Conservation (phyloP, 92 coral and sea anemone species). For the Pocillopora grandis region DNA sequence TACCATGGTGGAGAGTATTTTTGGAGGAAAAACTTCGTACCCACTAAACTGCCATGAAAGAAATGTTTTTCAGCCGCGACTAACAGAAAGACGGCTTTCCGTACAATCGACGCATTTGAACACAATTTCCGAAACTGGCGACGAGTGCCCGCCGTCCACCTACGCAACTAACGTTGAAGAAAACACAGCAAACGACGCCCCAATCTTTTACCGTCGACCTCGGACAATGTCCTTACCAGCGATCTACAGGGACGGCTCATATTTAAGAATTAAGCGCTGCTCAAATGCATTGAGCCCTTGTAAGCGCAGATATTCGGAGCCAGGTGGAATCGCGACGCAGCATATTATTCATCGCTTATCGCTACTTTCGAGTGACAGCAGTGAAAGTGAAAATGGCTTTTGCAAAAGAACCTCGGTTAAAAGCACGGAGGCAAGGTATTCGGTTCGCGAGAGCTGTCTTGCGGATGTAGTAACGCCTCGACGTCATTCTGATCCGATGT, state of each 20-base stretch:
- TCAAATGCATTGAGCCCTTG: slow-evolving; percentile 18
- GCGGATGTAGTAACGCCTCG: slow-evolving; percentile 17
- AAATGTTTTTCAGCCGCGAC: slow-evolving; percentile 25
- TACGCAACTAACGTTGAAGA: background rate
- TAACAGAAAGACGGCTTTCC: slow-evolving; percentile 35
- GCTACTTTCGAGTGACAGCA: slow-evolving; percentile 20
- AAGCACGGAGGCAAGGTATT: background rate
- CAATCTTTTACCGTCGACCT: slow-evolving; percentile 35
- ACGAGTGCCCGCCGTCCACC: background rate
- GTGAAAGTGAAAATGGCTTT: slow-evolving; percentile 32
- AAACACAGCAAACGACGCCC: slow-evolving; percentile 7
- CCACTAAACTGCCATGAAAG: slow-evolving; percentile 23
- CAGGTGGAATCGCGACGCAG: slow-evolving; percentile 39
- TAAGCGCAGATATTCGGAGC: slow-evolving; percentile 60
- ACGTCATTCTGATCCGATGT: slow-evolving; percentile 63
- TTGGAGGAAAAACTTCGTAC: slow-evolving; percentile 40
- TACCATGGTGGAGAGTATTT: slow-evolving; percentile 59
- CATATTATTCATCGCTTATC: slow-evolving; percentile 43
- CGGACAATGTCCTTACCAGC: slow-evolving; percentile 77
- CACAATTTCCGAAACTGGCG: slow-evolving; percentile 57
- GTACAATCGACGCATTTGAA: slow-evolving; percentile 40
- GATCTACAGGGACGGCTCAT: slow-evolving; percentile 82
- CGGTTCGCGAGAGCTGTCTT: background rate
- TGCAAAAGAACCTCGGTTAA: slow-evolving; percentile 22
- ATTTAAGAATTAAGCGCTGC: slow-evolving; percentile 57